Percentiles rank a stretch among this genome's conserved stretches.
Conservation (phyloP, 2,888 invertebrate genomes). For the Orthosia gothica region DNA sequence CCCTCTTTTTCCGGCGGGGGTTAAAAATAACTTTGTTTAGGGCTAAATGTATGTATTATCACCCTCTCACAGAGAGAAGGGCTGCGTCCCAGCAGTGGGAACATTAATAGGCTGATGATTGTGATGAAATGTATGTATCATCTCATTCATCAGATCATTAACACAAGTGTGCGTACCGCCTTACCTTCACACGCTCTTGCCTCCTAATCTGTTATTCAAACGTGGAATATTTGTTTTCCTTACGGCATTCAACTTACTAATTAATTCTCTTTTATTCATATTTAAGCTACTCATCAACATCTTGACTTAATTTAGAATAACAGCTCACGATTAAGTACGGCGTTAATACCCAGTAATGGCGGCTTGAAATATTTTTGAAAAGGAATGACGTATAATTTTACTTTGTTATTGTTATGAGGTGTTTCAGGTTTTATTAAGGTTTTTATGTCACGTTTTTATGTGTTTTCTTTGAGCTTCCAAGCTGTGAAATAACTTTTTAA, state of each 20-base stretch:
- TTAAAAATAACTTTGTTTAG: too few species aligned
- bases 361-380: constrained; percentile 45
- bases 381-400: constrained; percentile 25
- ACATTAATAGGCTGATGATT: too few species aligned
- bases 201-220: constrained; percentile 71
- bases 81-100: too few species aligned
- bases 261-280: constrained; percentile 72
- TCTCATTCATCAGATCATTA: too few species aligned
- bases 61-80: too few species aligned
- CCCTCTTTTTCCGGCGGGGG: too few species aligned
- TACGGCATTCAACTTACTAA: constrained; percentile 57
- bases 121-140: too few species aligned
- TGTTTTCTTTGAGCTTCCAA: neutral
- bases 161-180: constrained; percentile 14
- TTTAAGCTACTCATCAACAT: constrained; percentile 66
- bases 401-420: constrained; percentile 42
- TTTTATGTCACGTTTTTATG: constrained; percentile 32
- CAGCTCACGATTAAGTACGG: constrained; percentile 55
- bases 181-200: constrained; percentile 66
- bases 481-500: neutral
- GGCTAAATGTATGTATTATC: too few species aligned
- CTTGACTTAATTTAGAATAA: constrained; percentile 64
- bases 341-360: constrained; percentile 52
- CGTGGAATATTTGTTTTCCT: constrained; percentile 62
- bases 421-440: constrained; percentile 33